phyloP scores from a whole-genome alignment of 2,888 invertebrate genomes.

The Rosalia funebris region DNA sequence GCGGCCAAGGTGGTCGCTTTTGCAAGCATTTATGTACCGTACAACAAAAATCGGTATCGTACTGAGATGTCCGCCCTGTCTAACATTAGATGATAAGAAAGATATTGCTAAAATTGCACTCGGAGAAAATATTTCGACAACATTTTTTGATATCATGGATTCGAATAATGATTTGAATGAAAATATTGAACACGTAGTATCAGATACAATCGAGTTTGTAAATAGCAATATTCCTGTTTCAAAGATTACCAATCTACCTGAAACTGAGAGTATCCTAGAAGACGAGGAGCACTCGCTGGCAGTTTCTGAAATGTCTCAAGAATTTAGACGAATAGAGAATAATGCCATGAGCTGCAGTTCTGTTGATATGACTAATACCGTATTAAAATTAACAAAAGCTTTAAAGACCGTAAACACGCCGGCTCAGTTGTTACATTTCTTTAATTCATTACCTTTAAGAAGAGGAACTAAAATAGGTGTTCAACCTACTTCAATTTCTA shows the following conservation, averaged over 20 bases:
- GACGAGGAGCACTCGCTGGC: neutral
- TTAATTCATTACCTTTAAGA: slow-evolving; percentile 2
- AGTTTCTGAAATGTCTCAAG: slow-evolving; percentile 6
- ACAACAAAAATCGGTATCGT: slow-evolving; percentile 2
- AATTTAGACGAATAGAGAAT: slow-evolving; percentile 5
- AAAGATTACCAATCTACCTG: neutral
- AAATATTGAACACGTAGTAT: neutral
- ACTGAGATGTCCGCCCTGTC: neutral
- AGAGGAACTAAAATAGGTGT: slow-evolving; percentile 1
- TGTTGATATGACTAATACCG: slow-evolving; percentile 1
- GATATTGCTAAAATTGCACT: neutral
- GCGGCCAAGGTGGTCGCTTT: neutral
- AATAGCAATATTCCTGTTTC: neutral
- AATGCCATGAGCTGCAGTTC: neutral
- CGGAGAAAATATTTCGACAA: too few relatives aligned
- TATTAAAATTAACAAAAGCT: slow-evolving; percentile 6
- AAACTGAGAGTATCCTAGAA: slow-evolving; percentile 7
- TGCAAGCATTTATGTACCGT: slow-evolving; percentile 10
- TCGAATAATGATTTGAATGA: neutral
- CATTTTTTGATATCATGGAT: neutral
- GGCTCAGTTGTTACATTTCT: slow-evolving; percentile 1
- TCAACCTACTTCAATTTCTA: neutral
- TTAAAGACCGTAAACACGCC: neutral
- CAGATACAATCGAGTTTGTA: neutral
- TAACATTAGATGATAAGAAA: slow-evolving; percentile 1